Percentiles rank a stretch among this genome's conserved stretches.
These are phyloP conservation scores for Triplophysa dalaica DNA, from an alignment of 2,113 vertebrate species.

Conservation along the genomic window DNA sequence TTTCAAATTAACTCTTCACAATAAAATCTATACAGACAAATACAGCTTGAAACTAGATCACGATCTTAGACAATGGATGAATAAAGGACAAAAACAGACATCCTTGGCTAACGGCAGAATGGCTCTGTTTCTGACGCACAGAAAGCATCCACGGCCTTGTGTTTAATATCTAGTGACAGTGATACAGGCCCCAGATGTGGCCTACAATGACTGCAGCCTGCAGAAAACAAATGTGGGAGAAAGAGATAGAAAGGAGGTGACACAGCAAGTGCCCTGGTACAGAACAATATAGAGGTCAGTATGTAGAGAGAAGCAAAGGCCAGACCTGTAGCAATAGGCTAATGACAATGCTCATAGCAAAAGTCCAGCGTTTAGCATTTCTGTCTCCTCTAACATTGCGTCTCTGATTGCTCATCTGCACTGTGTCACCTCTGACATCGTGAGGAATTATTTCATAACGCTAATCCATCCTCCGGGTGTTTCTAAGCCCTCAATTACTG, in stretches of 20 bases:
- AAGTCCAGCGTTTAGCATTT: constrained; percentile 9
- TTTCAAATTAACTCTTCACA: not conserved
- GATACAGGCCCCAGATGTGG: constrained; percentile 20
- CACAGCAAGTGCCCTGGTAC: not conserved
- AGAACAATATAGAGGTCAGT: constrained; percentile 1
- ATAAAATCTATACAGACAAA: not conserved
- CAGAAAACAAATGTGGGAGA: constrained; percentile 5
- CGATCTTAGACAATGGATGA: not conserved
- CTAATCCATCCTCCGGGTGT: not conserved
- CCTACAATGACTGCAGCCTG: constrained; percentile 25
- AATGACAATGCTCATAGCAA: constrained; percentile 10
- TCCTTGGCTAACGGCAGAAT: not conserved
- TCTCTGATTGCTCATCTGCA: not conserved
- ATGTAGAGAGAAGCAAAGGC: constrained; percentile 6
- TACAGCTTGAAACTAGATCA: not conserved
- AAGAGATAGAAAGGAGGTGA: not conserved
- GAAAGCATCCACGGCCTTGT: not conserved
- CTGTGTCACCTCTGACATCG: constrained; percentile 28
- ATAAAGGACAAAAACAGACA: constrained; percentile 30
- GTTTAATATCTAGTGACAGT: not conserved
- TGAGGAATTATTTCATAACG: not conserved
- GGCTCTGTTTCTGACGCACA: constrained; percentile 6
- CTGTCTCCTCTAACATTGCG: constrained; percentile 7
- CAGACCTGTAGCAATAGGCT: constrained; percentile 10
- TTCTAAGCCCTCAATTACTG: not conserved